These are phyloP conservation scores for Chrysomallon squamiferum DNA, from an alignment of 1,140 invertebrate genomes.

Conservation along the genomic window DNA sequence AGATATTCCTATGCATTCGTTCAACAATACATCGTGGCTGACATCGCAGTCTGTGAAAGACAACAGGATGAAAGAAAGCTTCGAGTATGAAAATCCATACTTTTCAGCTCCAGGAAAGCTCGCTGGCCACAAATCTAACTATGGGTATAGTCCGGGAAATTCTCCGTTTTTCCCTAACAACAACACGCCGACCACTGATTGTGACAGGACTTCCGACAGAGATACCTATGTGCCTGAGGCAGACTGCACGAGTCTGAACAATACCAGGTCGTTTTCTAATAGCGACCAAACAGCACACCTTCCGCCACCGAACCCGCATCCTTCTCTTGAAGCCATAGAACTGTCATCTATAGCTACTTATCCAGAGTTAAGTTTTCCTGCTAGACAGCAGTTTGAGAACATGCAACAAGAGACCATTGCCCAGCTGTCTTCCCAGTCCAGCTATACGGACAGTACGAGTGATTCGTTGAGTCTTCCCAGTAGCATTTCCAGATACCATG, in stretches of 20 bases:
- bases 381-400: no score
- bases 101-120: background rate
- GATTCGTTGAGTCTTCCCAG: constrained; percentile 23
- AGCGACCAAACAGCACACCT: background rate
- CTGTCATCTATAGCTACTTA: constrained; percentile 14
- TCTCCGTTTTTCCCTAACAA: background rate
- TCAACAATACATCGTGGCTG: background rate
- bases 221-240: background rate
- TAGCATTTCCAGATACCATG: constrained; percentile 27
- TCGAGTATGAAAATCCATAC: background rate
- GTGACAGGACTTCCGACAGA: background rate
- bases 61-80: background rate
- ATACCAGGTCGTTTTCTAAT: background rate
- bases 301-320: constrained; percentile 14
- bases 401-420: no score
- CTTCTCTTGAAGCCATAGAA: constrained; percentile 15
- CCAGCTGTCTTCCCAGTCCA: no score
- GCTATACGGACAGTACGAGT: background rate
- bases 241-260: background rate
- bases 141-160: background rate
- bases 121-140: background rate
- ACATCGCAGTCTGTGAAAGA: background rate
- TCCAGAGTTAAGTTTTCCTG: constrained; percentile 8
- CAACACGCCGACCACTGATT: background rate
- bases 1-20: background rate